Conservation (phyloP, 2,888 invertebrate species). For the Falcaria lacertinaria region DNA sequence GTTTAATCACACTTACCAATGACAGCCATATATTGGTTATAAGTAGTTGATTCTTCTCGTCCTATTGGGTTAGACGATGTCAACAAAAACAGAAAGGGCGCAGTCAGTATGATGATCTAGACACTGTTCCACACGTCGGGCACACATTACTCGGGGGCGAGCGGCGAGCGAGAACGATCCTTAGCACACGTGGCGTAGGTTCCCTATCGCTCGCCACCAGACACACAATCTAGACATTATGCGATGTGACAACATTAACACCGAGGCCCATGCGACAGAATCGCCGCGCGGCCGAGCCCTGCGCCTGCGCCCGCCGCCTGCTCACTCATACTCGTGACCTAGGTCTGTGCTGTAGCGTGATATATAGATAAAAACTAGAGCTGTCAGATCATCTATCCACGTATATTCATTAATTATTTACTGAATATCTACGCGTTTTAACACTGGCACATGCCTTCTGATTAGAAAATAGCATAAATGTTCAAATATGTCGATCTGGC, state of each 20-base stretch:
- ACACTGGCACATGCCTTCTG: too few relatives aligned
- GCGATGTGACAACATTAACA: conserved; percentile 65
- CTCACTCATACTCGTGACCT: conserved; percentile 8
- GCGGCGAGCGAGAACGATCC: conserved; percentile 46
- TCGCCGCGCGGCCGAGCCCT: conserved; percentile 67
- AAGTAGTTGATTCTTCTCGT: conserved; percentile 97
- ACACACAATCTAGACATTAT: conserved; percentile 65
- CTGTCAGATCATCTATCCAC: background rate
- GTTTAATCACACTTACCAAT: conserved; percentile 90
- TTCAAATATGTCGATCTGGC: background rate
- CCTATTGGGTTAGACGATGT: conserved; percentile 86
- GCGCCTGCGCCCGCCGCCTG: conserved; percentile 64
- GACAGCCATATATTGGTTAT: conserved; percentile 97
- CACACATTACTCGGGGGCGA: conserved; percentile 53
- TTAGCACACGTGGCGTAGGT: conserved; percentile 42
- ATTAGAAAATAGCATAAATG: background rate
- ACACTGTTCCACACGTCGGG: conserved; percentile 61
- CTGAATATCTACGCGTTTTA: too few relatives aligned
- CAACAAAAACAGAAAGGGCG: conserved; percentile 85
- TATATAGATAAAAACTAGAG: background rate
- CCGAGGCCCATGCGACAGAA: conserved; percentile 73
- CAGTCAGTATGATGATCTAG: conserved; percentile 76
- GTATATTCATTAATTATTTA: too few relatives aligned
- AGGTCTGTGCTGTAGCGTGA: conserved; percentile 4
- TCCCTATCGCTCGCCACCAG: conserved; percentile 51